These are phyloP conservation scores for Hemithea aestivaria DNA, from an alignment of 2,888 invertebrate species.

Conservation along the genomic window DNA sequence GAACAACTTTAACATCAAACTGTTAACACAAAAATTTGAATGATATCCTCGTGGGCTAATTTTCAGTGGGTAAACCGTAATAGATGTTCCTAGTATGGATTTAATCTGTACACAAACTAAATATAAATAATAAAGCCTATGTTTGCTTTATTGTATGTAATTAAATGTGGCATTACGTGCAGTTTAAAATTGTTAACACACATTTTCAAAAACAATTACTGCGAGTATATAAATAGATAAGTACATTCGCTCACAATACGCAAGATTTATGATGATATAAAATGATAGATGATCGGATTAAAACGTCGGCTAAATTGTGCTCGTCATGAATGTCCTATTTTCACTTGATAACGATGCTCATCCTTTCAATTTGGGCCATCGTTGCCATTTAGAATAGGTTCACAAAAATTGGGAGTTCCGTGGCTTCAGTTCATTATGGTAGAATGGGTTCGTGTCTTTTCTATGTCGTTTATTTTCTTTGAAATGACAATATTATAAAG, in stretches of 20 bases:
- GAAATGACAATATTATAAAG: constrained; percentile 4
- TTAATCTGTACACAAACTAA: background rate
- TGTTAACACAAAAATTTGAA: too few species aligned
- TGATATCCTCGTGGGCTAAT: too few species aligned
- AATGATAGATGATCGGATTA: constrained; percentile 36
- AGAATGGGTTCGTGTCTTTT: constrained; percentile 4
- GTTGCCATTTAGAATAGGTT: constrained; percentile 12
- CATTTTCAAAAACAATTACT: too few species aligned
- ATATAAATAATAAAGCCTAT: constrained; percentile 1
- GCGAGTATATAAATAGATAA: too few species aligned
- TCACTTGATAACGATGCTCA: constrained; percentile 7
- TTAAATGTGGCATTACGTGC: too few species aligned
- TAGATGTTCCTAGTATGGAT: too few species aligned
- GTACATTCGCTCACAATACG: constrained; percentile 26
- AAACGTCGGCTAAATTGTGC: constrained; percentile 13
- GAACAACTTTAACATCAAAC: too few species aligned
- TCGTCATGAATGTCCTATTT: constrained; percentile 13
- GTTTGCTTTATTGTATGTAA: too few species aligned
- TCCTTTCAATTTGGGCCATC: constrained; percentile 13
- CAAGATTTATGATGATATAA: constrained; percentile 36
- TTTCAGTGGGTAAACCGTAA: too few species aligned
- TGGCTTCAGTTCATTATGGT: constrained; percentile 10
- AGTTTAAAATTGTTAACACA: too few species aligned
- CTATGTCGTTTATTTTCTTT: constrained; percentile 12
- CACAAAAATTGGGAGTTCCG: constrained; percentile 7